Evolutionary conservation across 2,888 invertebrate species (phyloP).

Genomic region (Tridacna gigas): DNA sequence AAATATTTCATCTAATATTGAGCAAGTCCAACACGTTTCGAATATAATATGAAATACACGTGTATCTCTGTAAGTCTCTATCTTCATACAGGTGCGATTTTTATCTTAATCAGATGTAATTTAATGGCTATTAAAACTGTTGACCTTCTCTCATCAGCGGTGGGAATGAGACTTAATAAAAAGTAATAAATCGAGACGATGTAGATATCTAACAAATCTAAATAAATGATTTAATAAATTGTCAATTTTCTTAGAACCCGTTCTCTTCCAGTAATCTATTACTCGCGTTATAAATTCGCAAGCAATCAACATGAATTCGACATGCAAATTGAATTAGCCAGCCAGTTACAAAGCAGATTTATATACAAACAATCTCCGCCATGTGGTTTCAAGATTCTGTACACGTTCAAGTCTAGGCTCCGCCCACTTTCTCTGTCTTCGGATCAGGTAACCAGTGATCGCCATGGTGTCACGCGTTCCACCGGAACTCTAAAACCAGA

Average conservation of each 20-base stretch:
- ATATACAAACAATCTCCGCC: constrained; percentile 55
- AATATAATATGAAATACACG: too few species aligned
- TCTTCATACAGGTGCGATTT: not conserved
- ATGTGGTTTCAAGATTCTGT: constrained; percentile 48
- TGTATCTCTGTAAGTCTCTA: not conserved
- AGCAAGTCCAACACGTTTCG: too few species aligned
- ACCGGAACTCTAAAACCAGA: constrained; percentile 44
- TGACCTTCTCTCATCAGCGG: not conserved
- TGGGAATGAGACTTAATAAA: not conserved
- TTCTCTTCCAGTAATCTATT: constrained; percentile 12
- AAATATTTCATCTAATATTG: too few species aligned
- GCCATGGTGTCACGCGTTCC: constrained; percentile 38
- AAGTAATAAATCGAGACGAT: constrained; percentile 10
- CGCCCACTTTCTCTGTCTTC: constrained; percentile 43
- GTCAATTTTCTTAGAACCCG: constrained; percentile 38
- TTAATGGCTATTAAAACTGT: not conserved
- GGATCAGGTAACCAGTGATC: constrained; percentile 32
- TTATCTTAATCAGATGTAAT: constrained; percentile 6
- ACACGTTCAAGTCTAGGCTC: constrained; percentile 24
- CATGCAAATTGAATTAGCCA: constrained; percentile 67
- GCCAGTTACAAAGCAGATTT: constrained; percentile 54
- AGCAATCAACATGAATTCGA: constrained; percentile 62
- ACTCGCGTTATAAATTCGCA: constrained; percentile 43
- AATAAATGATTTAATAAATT: constrained; percentile 57
- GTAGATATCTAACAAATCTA: constrained; percentile 23